Conservation (phyloP, 92 coral and sea anemone species). For the Heliopora coerulea region DNA sequence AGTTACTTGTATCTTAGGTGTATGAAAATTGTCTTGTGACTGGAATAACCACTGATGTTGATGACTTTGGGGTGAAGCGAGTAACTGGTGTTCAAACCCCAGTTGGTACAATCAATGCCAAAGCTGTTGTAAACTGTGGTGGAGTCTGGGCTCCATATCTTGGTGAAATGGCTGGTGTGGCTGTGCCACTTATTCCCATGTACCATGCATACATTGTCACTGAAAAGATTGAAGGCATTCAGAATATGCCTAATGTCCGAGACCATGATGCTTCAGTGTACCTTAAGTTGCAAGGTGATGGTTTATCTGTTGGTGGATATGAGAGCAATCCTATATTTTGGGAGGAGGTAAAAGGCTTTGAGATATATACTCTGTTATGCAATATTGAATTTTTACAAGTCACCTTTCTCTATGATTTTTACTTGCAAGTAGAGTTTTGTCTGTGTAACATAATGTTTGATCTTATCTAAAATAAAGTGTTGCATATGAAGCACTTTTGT, state of each 20-base stretch:
- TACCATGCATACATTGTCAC: slow-evolving; percentile 93
- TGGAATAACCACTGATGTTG: slow-evolving; percentile 79
- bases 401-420: too few species aligned
- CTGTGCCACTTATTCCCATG: slow-evolving; percentile 91
- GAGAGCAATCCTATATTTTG: slow-evolving; percentile 91
- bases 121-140: slow-evolving; percentile 78
- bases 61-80: slow-evolving; percentile 79
- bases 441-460: too few species aligned
- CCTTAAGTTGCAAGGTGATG: slow-evolving; percentile 97
- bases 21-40: slow-evolving; percentile 87
- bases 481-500: too few species aligned
- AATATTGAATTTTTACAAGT: too few species aligned
- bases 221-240: slow-evolving; percentile 93
- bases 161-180: slow-evolving; percentile 78
- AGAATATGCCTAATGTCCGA: slow-evolving; percentile 91
- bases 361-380: too few species aligned
- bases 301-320: slow-evolving; percentile 91
- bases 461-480: too few species aligned
- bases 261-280: slow-evolving; percentile 96
- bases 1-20: slow-evolving; percentile 53
- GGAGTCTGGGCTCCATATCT: slow-evolving; percentile 98
- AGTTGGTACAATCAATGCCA: slow-evolving; percentile 75
- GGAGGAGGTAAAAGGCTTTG: slow-evolving; percentile 86
- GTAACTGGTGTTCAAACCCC: slow-evolving; percentile 83
- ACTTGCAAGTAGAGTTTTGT: too few species aligned